Evolutionary conservation across 2,113 vertebrate species (phyloP).

Genomic region (Plestiodon gilberti): DNA sequence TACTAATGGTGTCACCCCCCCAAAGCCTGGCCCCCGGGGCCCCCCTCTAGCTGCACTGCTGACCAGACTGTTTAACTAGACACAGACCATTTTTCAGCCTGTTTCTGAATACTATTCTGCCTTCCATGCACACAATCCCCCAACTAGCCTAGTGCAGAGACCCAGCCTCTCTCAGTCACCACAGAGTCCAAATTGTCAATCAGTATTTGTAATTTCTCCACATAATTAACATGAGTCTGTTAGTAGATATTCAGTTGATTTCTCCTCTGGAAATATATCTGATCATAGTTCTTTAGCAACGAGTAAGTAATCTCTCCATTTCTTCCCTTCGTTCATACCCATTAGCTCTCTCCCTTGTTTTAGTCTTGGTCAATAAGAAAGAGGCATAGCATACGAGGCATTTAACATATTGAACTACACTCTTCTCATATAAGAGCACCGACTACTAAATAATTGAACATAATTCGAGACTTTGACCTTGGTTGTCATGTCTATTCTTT

Average conservation of each 20-base stretch:
- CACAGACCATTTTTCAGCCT: not conserved
- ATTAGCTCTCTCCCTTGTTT: not conserved
- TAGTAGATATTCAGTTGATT: not conserved
- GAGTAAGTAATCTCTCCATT: not conserved
- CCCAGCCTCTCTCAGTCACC: not conserved
- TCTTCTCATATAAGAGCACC: not conserved
- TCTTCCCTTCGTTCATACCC: not conserved
- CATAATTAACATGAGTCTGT: not conserved
- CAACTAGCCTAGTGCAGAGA: not conserved
- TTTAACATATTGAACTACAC: slow-evolving; percentile 7
- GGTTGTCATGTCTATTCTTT: not conserved
- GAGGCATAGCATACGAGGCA: not conserved
- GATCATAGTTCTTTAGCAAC: not conserved
- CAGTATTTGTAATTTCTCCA: not conserved
- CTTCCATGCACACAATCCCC: not conserved
- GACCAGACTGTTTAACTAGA: not conserved
- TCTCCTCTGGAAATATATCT: not conserved
- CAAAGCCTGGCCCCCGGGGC: too few species aligned
- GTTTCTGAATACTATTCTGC: not conserved
- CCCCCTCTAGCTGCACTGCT: too few species aligned
- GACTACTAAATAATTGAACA: slow-evolving; percentile 15
- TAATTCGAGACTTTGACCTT: slow-evolving; percentile 14
- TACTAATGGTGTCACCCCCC: too few species aligned
- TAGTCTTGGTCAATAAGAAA: slow-evolving; percentile 20
- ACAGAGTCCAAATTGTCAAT: not conserved